phyloP scores from a whole-genome alignment of 2,797 vertebrate species.

The Carapus acus region DNA sequence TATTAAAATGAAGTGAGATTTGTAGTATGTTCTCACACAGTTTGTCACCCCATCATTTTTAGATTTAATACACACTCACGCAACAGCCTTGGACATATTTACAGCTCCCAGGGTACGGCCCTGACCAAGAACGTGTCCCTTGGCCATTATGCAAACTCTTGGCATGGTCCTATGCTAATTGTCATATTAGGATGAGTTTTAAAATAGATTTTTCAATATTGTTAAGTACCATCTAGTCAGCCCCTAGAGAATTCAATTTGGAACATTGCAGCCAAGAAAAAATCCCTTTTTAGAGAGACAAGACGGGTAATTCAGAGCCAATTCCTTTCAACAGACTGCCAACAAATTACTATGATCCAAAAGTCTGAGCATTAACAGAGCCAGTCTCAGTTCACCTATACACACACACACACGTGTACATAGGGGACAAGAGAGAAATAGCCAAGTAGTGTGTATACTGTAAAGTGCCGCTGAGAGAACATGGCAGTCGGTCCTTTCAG shows the following conservation, averaged over 20 bases:
- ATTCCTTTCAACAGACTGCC: constrained; percentile 48
- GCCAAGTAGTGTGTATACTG: not conserved
- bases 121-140: too few species aligned
- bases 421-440: not conserved
- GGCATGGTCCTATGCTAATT: too few species aligned
- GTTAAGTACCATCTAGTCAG: too few species aligned
- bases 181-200: too few species aligned
- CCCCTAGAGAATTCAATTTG: constrained; percentile 52
- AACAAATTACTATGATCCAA: constrained; percentile 39
- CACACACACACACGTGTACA: not conserved
- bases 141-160: too few species aligned
- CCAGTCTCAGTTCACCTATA: not conserved
- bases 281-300: constrained; percentile 18
- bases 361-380: constrained; percentile 20
- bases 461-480: constrained; percentile 31
- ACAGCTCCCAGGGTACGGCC: too few species aligned
- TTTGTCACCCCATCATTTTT: too few species aligned
- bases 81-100: too few species aligned
- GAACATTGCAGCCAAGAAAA: constrained; percentile 29
- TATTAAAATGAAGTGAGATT: too few species aligned
- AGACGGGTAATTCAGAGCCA: constrained; percentile 45
- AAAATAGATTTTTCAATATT: too few species aligned
- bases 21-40: too few species aligned
- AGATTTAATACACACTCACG: too few species aligned
- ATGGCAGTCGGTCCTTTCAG: constrained; percentile 46